Base-by-base conservation (phyloP, 2,888 invertebrate genomes). In the Clunio marinus region DNA sequence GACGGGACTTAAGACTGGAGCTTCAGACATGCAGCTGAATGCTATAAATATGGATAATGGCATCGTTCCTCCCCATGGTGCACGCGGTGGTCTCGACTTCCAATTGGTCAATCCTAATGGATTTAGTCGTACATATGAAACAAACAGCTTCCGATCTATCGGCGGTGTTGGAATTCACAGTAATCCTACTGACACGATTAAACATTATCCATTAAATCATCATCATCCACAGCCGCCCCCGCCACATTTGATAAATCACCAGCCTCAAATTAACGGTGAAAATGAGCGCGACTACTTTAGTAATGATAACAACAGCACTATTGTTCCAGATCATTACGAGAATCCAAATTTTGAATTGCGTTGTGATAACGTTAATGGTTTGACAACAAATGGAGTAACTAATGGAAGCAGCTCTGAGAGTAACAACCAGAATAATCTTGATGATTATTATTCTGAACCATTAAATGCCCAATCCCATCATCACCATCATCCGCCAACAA, bases 1-100 rank as follows among this genome's bases (percentile, higher is more conserved):
- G 8, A 91, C 92, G 58, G 91, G 93, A 66, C 81, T 89, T 24
- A 85, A 84, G 75, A 83, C 83, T 1, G 83, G 81, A 2, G 80
- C 81, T 65, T 81, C 79, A 1, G 69, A 68, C 25, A 68, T 77
- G 77, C 76, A 82, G 0, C 80, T 78, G 62, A 81, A 81, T 71
- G 80, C 81, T 69, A 78, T 74, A 72, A 75, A 81, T 73, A 77
- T 83, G 70, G 74, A 76, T 72, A 72, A 81, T 73, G 75, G 82
- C 45, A 66, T 57, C 8, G 58, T 69, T 35, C 68, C 69, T 15
- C 58, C 70, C n/a, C 63, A 69, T 69, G 66, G 70, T 24, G 66
- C 69, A 24, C 70, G 67, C 13, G 58, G 58, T 58, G 68, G 68
- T 22, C 68, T 68, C 25, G 68, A 68, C 37, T 68, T 68, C 41